Evolutionary conservation across 2,888 invertebrate species (phyloP).

Genomic region (Pollenia labialis): DNA sequence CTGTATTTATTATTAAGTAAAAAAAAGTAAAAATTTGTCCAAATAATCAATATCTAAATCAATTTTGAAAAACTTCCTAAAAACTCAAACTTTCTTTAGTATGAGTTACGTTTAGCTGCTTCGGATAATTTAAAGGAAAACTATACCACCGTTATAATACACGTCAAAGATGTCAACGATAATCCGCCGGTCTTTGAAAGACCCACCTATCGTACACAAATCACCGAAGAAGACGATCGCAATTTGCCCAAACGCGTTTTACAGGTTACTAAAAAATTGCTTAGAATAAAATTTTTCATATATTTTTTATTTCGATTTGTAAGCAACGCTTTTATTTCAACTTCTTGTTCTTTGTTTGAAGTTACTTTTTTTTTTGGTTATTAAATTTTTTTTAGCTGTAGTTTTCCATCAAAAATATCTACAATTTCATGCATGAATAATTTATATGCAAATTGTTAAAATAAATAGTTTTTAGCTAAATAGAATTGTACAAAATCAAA

Average conservation of each 20-base stretch:
- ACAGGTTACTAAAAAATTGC: conserved; percentile 86
- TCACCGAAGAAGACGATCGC: conserved; percentile 97
- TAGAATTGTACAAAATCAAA: background rate
- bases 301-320: conserved; percentile 28
- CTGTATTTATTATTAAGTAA: background rate
- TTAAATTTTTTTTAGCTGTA: conserved; percentile 29
- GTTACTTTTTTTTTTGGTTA: conserved; percentile 4
- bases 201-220: conserved; percentile 97
- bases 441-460: conserved; percentile 40
- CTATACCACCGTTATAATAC: conserved; percentile 97
- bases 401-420: conserved; percentile 29
- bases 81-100: conserved; percentile 85
- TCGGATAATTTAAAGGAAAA: conserved; percentile 99
- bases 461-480: conserved; percentile 33
- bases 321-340: conserved; percentile 38
- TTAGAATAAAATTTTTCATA: conserved; percentile 21
- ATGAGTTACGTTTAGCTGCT: conserved; percentile 96
- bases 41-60: background rate
- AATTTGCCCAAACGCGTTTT: conserved; percentile 96
- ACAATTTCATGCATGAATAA: conserved; percentile 61
- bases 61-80: background rate
- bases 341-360: background rate
- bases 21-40: background rate
- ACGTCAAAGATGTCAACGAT: conserved; percentile 99
- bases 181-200: conserved; percentile 98